phyloP scores from a whole-genome alignment of 2,888 invertebrate genomes.

The Heteromurus nitidus region DNA sequence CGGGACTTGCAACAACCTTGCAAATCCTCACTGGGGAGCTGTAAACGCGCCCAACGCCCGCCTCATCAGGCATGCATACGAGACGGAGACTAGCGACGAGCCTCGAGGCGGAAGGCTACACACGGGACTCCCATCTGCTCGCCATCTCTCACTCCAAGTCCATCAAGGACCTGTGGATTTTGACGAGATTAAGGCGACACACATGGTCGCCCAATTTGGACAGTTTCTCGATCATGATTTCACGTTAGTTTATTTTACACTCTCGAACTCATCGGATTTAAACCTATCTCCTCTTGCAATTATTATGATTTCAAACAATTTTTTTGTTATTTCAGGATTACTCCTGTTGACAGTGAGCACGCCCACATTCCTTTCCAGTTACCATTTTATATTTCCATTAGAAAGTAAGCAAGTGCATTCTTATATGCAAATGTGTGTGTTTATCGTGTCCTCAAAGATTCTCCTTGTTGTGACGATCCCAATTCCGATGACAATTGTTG shows the following conservation, averaged over 20 bases:
- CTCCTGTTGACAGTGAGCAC: no score
- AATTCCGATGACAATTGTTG: conserved; percentile 54
- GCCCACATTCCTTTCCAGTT: no score
- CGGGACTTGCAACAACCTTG: conserved; percentile 74
- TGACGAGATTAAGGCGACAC: conserved; percentile 74
- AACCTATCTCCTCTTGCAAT: no score
- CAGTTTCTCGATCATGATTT: conserved; percentile 67
- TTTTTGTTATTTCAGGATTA: no score
- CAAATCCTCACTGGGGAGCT: conserved; percentile 73
- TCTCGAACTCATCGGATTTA: no score
- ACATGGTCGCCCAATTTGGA: conserved; percentile 72
- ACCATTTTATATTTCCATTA: no score
- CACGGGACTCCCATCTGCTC: background rate
- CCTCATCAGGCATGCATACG: conserved; percentile 72
- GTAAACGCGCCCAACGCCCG: conserved; percentile 61
- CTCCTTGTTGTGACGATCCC: background rate
- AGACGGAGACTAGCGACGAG: conserved; percentile 69
- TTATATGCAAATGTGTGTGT: no score
- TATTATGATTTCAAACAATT: no score
- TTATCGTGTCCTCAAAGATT: no score
- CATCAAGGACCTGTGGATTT: background rate
- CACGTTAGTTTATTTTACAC: no score
- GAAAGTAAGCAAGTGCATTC: no score
- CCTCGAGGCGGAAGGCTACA: conserved; percentile 77
- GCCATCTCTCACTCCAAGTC: background rate